A percentile compares a stretch with the other conserved stretches of the same genome.
Conservation (phyloP, 2,113 vertebrate genomes). For the Verasper variegatus region DNA sequence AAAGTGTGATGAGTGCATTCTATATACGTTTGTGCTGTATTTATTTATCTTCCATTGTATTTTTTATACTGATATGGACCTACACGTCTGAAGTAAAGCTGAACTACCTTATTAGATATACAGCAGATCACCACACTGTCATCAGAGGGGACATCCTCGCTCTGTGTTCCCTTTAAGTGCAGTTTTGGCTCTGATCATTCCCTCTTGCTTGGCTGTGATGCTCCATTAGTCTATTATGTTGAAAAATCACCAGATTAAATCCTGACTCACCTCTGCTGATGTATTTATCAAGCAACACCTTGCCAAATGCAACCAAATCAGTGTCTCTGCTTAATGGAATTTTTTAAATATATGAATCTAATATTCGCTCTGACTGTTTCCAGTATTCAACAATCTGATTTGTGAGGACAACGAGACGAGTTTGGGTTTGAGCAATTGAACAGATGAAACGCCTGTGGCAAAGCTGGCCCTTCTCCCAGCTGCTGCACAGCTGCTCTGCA, state of each 20-base stretch:
- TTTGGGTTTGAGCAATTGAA: neutral
- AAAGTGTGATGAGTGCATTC: neutral
- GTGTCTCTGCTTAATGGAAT: neutral
- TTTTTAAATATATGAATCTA: neutral
- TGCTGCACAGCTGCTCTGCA: conserved; percentile 1
- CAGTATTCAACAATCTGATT: conserved; percentile 9
- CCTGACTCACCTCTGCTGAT: conserved; percentile 40
- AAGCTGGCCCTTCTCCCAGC: neutral
- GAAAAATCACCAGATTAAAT: conserved; percentile 37
- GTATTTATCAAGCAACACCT: conserved; percentile 13
- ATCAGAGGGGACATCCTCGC: neutral
- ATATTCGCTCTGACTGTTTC: neutral
- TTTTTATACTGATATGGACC: neutral
- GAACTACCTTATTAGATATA: neutral
- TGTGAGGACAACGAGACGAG: neutral
- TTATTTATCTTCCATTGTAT: neutral
- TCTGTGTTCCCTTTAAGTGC: conserved; percentile 14
- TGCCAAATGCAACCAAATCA: conserved; percentile 26
- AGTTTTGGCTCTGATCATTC: conserved; percentile 15
- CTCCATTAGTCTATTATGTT: conserved; percentile 24
- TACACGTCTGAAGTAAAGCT: neutral
- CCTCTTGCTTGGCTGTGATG: neutral
- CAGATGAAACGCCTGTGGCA: conserved; percentile 2
- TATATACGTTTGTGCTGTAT: neutral
- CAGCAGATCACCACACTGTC: neutral